phyloP scores from a whole-genome alignment of 2,888 invertebrate genomes.

The Amiota mariae region DNA sequence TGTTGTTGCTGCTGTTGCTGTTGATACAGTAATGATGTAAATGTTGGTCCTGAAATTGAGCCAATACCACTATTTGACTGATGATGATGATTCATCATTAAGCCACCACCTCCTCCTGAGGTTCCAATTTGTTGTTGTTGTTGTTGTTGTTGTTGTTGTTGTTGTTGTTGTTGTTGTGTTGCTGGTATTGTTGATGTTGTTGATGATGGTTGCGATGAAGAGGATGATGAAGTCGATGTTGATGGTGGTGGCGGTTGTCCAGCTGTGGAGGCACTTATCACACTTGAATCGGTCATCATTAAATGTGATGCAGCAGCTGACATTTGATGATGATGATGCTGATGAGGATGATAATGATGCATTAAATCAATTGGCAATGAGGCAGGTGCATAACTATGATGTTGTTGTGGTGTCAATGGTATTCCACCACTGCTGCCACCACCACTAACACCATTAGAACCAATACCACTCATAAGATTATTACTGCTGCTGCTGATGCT shows the following conservation, averaged over 20 bases:
- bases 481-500: constrained; percentile 50
- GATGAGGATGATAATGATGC: constrained; percentile 54
- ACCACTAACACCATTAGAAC: constrained; percentile 5
- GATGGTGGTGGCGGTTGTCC: constrained; percentile 51
- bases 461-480: neutral
- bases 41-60: too few relatives aligned
- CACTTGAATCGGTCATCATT: constrained; percentile 72
- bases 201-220: constrained; percentile 27
- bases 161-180: constrained; percentile 31
- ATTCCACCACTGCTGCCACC: constrained; percentile 41
- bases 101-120: too few relatives aligned
- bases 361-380: constrained; percentile 72
- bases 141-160: constrained; percentile 30
- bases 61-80: too few relatives aligned
- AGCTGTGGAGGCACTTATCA: constrained; percentile 69
- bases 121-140: constrained; percentile 25
- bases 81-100: too few relatives aligned
- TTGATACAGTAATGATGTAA: too few relatives aligned
- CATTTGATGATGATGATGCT: constrained; percentile 59
- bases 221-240: constrained; percentile 48
- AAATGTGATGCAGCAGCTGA: constrained; percentile 65
- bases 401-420: constrained; percentile 49
- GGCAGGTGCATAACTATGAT: constrained; percentile 70
- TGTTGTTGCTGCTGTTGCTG: neutral
- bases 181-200: constrained; percentile 29